Evolutionary conservation across 1,140 invertebrate genomes (phyloP), one percentile per base, ranked within the genome.

Genomic region (Drosophila funebris): DNA sequence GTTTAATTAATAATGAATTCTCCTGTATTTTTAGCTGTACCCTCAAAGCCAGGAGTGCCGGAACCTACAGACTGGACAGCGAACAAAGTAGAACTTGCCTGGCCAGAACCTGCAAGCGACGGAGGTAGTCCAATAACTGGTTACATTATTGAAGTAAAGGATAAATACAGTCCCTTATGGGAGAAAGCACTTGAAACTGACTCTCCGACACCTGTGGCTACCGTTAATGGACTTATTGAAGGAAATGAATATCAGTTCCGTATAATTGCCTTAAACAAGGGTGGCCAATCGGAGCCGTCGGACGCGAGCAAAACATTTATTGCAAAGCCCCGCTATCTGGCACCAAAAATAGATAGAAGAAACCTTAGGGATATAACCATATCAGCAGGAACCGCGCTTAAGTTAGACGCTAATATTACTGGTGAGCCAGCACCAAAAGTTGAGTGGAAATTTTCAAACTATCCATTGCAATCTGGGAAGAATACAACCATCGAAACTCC

Each of bases 201-300:
- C 64, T 94, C 93, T 16, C 93, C 95, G 3, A 93, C 94, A 11
- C 96, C 96, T 0, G 94, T 95, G 73, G 97, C 94, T 33, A 94
- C 94, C 39, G 95, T 98, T 2, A 96, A 95, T 72, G 97, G 97
- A 58, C 92, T 99, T 3, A 96, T 98, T 75, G 98, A 99, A 93
- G 98, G 98, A 43, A 97, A 98, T 90, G 97, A 99, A 91, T 99
- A 99, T 91, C 97, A 99, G 92, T 99, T 99, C 95, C 95, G 98
- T n/a, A 96, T 99, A 2, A 96, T 97, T 79, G 98, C 98, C 29
- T 93, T 98, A 20, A 99, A 99, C 92, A 98, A 98, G 92, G 97
- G 97, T 61, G 98, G 98, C 1, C 95, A 96, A 90, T 97, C 97
- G 46, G 96, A 97, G 81, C 97, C 98, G 0, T 95, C 96, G 1